A percentile compares a stretch with the other conserved stretches of the same genome.
phyloP scores from a whole-genome alignment of 1,140 invertebrate species.

The Hypothenemus hampei region DNA sequence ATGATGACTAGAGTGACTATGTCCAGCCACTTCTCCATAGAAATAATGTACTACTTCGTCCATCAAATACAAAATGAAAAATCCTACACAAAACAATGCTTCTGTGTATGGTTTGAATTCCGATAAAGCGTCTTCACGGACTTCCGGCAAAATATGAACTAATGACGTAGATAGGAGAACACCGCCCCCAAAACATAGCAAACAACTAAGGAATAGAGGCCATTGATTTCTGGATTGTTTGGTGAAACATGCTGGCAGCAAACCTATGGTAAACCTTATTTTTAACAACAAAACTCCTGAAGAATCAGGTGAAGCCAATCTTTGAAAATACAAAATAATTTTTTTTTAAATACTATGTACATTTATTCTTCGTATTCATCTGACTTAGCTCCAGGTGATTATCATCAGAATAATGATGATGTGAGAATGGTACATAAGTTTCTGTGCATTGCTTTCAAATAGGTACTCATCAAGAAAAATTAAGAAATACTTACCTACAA shows the following conservation, averaged over 20 bases:
- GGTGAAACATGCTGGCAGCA: conserved; percentile 59
- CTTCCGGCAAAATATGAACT: conserved; percentile 79
- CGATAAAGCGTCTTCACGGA: conserved; percentile 38
- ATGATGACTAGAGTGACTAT: conserved; percentile 16
- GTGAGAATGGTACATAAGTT: too few species aligned
- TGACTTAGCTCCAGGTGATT: too few species aligned
- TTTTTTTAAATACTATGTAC: neutral
- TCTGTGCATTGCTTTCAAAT: too few species aligned
- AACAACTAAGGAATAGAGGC: conserved; percentile 57
- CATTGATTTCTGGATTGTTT: conserved; percentile 50
- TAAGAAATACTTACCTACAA: conserved; percentile 18
- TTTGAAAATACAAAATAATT: neutral
- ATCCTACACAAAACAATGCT: conserved; percentile 66
- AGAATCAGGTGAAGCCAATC: conserved; percentile 56
- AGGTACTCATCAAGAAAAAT: too few species aligned
- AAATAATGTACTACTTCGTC: conserved; percentile 70
- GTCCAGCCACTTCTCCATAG: conserved; percentile 46
- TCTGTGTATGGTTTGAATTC: conserved; percentile 54
- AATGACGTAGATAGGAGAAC: conserved; percentile 78
- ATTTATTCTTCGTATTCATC: neutral
- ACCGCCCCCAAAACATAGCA: conserved; percentile 79
- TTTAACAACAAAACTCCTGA: too few species aligned
- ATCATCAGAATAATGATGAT: too few species aligned
- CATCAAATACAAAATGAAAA: conserved; percentile 73
- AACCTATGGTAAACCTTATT: conserved; percentile 54